Evolutionary conservation across 2,113 vertebrate genomes (phyloP).

Genomic region (Bos taurus): ARS-UCD2.0 NC_037331.1:42549501-42550000

Average conservation of each 20-base stretch:
- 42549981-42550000: background rate
- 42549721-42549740: background rate
- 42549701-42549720: background rate
- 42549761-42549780: background rate
- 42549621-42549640: background rate
- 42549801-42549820: background rate
- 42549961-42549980: background rate
- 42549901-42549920: slow-evolving; percentile 27
- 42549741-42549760: background rate
- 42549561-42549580: background rate
- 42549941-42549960: background rate
- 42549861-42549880: background rate
- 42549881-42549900: background rate
- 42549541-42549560: background rate
- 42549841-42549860: background rate
- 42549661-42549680: background rate
- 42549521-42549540: background rate
- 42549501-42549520: background rate
- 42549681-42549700: background rate
- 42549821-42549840: background rate
- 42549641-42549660: background rate
- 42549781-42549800: background rate
- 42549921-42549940: slow-evolving; percentile 25
- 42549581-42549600: background rate
- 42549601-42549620: background rate